Base-by-base conservation (phyloP, 2,113 vertebrate species). In the Petrocephalus microphthalmus region DNA sequence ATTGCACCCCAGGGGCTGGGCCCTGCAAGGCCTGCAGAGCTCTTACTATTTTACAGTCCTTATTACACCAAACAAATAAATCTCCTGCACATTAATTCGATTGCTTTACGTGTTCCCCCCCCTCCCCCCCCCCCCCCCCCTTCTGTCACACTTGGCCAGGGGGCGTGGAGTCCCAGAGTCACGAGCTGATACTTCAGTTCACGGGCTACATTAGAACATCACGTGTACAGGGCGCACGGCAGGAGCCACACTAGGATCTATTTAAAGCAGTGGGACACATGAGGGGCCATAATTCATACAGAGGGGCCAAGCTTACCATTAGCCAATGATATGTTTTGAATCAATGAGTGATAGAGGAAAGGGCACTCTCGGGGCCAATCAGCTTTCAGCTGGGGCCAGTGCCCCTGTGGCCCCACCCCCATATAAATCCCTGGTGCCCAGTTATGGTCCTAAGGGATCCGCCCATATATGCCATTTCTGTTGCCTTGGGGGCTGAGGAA, bases 21-120 rank as follows among this genome's bases (percentile, higher is more conserved):
- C 94, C 92, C 91, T 94, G 94, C 90, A 87, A 93, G 90, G 93
- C 94, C 93, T 91, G 93, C 94, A 95, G 92, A 93, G 91, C 91
- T 96, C 94, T 95, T 93, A 94, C 94, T 95, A 94, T 96, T 97
- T 96, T 96, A 96, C 93, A 95, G 93, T 96, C 93, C 92, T 92
- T 95, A 94, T 96, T 96, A 96, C 93, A 96, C 93, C 94, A 96
- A 96, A 95, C 93, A 96, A 96, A 97, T 96, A 96, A 96, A 96
- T 96, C 93, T 96, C 94, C 92, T 93, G 90, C 91, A 94, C 94
- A 95, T 95, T 93, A 96, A 95, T 96, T 94, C 91, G 93, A 84
- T 93, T 93, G 90, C 90, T 91, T 91, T 93, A 67, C 25, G 87
- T 29, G 33, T 91, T 93, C 88, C 92, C 90, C 90, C 90, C 67